Percentiles rank a stretch among this genome's conserved stretches.
These are phyloP conservation scores for Chirona hameri DNA, from an alignment of 2,888 invertebrate species.

Conservation along the genomic window DNA sequence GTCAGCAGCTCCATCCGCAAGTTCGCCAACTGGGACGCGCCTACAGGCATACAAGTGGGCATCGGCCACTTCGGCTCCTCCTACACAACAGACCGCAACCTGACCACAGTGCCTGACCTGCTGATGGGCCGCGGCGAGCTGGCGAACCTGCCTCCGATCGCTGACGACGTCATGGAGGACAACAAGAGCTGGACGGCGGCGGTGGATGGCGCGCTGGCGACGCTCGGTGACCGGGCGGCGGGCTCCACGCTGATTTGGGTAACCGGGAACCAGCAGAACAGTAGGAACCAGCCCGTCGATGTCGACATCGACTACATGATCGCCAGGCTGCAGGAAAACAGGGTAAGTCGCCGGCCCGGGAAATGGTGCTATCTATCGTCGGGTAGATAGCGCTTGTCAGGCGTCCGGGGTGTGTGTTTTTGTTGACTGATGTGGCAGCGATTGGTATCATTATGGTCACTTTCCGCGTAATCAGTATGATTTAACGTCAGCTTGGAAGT, in stretches of 20 bases:
- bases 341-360: no score
- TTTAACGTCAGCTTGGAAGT: no score
- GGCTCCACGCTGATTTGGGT: neutral
- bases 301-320: slow-evolving; percentile 13
- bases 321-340: neutral
- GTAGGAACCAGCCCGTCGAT: neutral
- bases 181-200: slow-evolving; percentile 1
- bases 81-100: slow-evolving; percentile 35
- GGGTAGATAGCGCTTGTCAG: no score
- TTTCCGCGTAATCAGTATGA: no score
- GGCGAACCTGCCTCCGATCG: slow-evolving; percentile 26
- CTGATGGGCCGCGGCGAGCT: slow-evolving; percentile 23
- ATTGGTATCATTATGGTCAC: no score
- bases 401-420: no score
- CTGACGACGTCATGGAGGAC: neutral
- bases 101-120: slow-evolving; percentile 36
- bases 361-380: slow-evolving; percentile 12
- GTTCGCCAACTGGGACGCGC: slow-evolving; percentile 57
- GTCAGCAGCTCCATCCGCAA: slow-evolving; percentile 57
- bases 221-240: neutral
- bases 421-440: no score
- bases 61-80: slow-evolving; percentile 41
- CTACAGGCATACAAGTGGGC: slow-evolving; percentile 45
- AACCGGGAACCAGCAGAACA: neutral
- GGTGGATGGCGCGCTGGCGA: neutral